Base-by-base conservation (phyloP, 2,888 invertebrate genomes). In the Rhabditoides inermis region DNA sequence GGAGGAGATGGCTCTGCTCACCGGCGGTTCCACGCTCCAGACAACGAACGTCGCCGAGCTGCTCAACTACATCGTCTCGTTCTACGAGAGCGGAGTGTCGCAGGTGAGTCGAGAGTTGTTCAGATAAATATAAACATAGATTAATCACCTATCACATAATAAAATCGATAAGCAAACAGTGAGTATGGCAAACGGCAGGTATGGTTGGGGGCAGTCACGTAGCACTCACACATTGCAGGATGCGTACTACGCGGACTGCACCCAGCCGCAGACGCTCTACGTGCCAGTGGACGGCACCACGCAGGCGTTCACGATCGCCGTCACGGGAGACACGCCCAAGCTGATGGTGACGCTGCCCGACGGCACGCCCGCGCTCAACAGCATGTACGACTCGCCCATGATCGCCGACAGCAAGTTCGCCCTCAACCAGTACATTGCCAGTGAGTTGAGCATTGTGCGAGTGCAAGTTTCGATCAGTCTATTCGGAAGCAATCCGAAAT, bases 261-360 rank as follows among this genome's bases (percentile, higher is more conserved):
- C 58, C 2, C 15, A 44, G 4, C 28, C 36, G 12, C 45, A 44
- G 2, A 52, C 47, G 2, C 51, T 56, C 35, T 63, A 65, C 49
- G 58, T 70, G 57, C 65, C 70, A n/a, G 63, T 70, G 7, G 70
- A 70, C 27, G 59, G 62, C 30, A 53, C 54, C 58, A 60, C 69
- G 30, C 65, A 70, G 42, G 56, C 67, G 4, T 51, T 70, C 40
- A 60, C 64, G 23, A 48, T 70, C 25, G 54, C 44, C 25, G 53
- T 53, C 12, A 22, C 53, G n/a, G 60, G 55, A 27, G 22, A 15
- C 7, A 35, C 32, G n/a, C 2, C 51, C 23, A 52, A 40, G 10
- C 49, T 65, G 5, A 48, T 51, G 22, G 58, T 66, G 2, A 52
- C 42, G 0, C 56, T 52, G 27, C 66, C 68, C n/a, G 60, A 61